Conservation (phyloP, 2,113 vertebrate species). For the Athene noctua region DNA sequence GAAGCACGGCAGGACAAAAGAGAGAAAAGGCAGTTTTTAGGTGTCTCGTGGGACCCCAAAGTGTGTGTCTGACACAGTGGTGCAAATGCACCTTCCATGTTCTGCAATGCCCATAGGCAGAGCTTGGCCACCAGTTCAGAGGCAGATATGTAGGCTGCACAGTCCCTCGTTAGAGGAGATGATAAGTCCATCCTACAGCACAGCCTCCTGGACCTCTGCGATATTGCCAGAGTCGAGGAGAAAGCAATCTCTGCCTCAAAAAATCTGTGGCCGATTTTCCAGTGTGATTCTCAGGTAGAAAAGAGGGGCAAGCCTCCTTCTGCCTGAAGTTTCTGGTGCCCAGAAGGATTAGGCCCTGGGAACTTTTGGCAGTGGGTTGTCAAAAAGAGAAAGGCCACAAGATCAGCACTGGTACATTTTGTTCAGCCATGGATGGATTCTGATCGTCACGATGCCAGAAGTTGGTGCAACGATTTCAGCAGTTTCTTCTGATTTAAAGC, state of each 20-base stretch:
- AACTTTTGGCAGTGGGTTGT: not conserved
- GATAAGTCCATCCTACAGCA: not conserved
- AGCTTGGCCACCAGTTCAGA: not conserved
- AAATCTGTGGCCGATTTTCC: not conserved
- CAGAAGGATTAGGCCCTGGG: not conserved
- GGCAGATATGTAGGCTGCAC: not conserved
- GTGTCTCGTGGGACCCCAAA: not conserved
- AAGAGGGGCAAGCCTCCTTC: not conserved
- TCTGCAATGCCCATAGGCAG: accelerated
- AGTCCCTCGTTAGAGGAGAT: not conserved
- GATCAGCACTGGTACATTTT: not conserved
- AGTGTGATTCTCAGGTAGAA: not conserved
- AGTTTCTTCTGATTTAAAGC: not conserved
- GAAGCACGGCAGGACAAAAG: not conserved
- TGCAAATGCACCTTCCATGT: not conserved
- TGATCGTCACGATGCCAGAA: not conserved
- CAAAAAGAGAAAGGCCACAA: not conserved
- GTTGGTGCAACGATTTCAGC: not conserved
- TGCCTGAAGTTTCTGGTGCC: not conserved
- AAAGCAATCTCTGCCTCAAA: not conserved
- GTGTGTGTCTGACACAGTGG: not conserved
- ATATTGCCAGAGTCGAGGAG: not conserved
- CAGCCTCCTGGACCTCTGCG: not conserved
- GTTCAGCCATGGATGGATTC: not conserved
- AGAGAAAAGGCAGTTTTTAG: not conserved